Evolutionary conservation across 2,888 invertebrate species (phyloP).

Genomic region (Mesorhabditis sp.): DNA sequence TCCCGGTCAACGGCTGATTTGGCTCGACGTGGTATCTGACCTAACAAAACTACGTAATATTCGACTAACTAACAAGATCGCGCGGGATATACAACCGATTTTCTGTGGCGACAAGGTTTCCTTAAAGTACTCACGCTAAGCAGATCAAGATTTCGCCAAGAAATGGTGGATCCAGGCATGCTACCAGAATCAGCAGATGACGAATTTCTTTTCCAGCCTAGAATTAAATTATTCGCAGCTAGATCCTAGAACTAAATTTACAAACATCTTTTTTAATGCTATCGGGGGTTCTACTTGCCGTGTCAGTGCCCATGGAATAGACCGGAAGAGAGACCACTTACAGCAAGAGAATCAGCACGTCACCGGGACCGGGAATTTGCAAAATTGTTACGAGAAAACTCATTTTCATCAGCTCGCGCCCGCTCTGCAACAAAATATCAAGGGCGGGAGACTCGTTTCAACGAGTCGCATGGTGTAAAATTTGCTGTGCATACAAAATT

Average conservation of each 20-base stretch:
- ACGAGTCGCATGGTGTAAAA: neutral
- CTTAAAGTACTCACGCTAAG: slow-evolving; percentile 1
- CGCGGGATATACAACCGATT: neutral
- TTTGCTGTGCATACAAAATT: neutral
- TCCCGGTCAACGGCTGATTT: too few relatives aligned
- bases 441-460: neutral
- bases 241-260: too few relatives aligned
- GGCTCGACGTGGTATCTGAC: too few relatives aligned
- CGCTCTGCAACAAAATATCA: slow-evolving; percentile 23
- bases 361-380: slow-evolving; percentile 39
- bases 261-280: too few relatives aligned
- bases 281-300: neutral
- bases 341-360: slow-evolving; percentile 23
- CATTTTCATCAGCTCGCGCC: slow-evolving; percentile 38
- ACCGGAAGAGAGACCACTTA: slow-evolving; percentile 16
- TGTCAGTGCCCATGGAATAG: neutral
- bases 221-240: too few relatives aligned
- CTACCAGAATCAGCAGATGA: neutral
- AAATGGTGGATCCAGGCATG: neutral
- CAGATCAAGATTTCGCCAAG: neutral
- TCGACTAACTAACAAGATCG: too few relatives aligned
- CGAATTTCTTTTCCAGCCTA: neutral
- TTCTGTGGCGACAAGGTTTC: neutral
- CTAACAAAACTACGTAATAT: too few relatives aligned
- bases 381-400: slow-evolving; percentile 32